phyloP scores from a whole-genome alignment of 2,888 invertebrate genomes.

The Ariolimax columbianus region DNA sequence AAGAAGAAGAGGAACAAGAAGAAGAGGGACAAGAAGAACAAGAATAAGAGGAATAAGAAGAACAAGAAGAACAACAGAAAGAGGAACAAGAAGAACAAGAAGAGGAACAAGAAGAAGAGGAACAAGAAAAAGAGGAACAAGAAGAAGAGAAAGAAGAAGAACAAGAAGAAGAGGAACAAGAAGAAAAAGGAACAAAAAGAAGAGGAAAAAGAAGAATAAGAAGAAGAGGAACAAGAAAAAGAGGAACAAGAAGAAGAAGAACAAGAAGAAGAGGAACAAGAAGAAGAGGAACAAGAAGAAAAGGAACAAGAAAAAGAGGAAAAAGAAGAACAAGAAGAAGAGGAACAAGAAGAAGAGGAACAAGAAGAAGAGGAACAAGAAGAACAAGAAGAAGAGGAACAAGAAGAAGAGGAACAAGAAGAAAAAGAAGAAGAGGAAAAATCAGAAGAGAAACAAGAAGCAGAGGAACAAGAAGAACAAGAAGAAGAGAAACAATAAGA shows the following conservation, averaged over 20 bases:
- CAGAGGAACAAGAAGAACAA: too few species aligned
- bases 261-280: background rate
- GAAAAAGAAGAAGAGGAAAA: too few species aligned
- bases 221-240: conserved; percentile 7
- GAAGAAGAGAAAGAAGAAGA: background rate
- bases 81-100: too few species aligned
- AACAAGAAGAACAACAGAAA: too few species aligned
- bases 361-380: background rate
- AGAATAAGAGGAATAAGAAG: too few species aligned
- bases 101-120: too few species aligned
- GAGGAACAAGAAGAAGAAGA: conserved; percentile 14
- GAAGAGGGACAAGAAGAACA: too few species aligned
- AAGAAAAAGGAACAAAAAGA: background rate
- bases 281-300: background rate
- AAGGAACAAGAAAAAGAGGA: background rate
- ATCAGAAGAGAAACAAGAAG: too few species aligned
- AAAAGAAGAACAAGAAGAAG: background rate
- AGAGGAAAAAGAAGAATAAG: background rate
- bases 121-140: conserved; percentile 6
- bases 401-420: conserved; percentile 12
- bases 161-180: background rate
- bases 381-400: conserved; percentile 11
- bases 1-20: too few species aligned
- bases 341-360: conserved; percentile 1
- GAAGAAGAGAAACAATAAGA: too few species aligned